Evolutionary conservation across 2,113 vertebrate genomes (phyloP).

Genomic region (Cnemophilus loriae): DNA sequence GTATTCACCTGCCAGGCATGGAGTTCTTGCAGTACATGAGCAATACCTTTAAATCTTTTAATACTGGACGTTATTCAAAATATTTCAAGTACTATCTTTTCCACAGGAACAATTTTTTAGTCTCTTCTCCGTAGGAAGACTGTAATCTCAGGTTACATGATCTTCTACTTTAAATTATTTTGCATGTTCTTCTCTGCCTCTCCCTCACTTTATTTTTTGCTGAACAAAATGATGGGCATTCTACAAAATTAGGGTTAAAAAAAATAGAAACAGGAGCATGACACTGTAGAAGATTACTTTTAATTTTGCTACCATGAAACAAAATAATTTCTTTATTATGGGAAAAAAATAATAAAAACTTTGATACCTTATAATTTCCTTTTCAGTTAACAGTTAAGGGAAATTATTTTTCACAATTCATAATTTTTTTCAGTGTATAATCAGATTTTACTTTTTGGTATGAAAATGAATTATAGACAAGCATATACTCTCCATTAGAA

Average conservation of each 20-base stretch:
- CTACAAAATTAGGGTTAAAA: not conserved
- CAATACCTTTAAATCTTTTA: not conserved
- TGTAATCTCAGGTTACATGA: not conserved
- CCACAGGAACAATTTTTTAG: not conserved
- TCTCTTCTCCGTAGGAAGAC: not conserved
- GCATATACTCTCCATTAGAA: not conserved
- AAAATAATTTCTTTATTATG: not conserved
- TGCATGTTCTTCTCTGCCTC: not conserved
- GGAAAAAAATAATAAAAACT: not conserved
- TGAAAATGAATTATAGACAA: not conserved
- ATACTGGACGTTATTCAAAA: not conserved
- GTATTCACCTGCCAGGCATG: slow-evolving; percentile 19
- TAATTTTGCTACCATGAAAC: not conserved
- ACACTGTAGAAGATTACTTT: not conserved
- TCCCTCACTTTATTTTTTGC: not conserved
- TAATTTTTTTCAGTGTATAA: not conserved
- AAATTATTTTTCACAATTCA: not conserved
- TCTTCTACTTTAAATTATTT: not conserved
- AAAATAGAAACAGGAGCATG: not conserved
- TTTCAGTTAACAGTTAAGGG: not conserved
- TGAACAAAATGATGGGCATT: not conserved
- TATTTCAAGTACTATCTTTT: not conserved
- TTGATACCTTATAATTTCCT: not conserved
- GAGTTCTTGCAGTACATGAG: not conserved
- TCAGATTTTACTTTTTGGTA: not conserved